A percentile compares a stretch with the other conserved stretches of the same genome.
Conservation (phyloP, 2,113 vertebrate species). For the Gymnarchus niloticus region DNA sequence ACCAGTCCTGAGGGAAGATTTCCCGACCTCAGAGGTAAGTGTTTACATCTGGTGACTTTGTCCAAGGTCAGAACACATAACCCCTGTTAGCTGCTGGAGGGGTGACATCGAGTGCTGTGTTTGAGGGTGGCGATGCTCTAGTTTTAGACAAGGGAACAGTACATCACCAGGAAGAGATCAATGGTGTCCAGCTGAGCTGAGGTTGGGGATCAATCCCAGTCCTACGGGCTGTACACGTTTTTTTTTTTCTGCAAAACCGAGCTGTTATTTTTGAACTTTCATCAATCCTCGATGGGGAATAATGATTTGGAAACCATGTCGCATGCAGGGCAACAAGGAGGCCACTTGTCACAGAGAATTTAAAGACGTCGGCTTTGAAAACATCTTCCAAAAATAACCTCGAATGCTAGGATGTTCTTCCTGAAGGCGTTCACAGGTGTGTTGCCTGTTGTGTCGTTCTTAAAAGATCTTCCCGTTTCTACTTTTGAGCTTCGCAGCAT, state of each 20-base stretch:
- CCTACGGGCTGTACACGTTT: slow-evolving; percentile 44
- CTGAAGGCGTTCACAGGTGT: background rate
- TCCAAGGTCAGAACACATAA: background rate
- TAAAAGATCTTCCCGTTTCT: background rate
- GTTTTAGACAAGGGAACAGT: slow-evolving; percentile 17
- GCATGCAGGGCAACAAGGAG: slow-evolving; percentile 30
- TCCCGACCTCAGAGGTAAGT: background rate
- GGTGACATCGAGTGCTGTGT: background rate
- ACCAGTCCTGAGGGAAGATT: background rate
- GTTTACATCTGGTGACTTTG: background rate
- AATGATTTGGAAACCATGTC: slow-evolving; percentile 50
- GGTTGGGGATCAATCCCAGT: slow-evolving; percentile 53
- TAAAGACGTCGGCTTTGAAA: background rate
- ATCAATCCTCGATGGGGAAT: slow-evolving; percentile 48
- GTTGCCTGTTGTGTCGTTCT: background rate
- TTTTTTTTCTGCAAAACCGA: slow-evolving; percentile 52
- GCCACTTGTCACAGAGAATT: background rate
- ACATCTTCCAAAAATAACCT: background rate
- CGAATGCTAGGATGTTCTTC: background rate
- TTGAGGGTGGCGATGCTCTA: background rate
- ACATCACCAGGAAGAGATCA: slow-evolving; percentile 49
- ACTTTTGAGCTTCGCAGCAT: background rate
- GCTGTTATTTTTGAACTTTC: slow-evolving; percentile 56
- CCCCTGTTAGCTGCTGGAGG: background rate
- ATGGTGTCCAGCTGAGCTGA: slow-evolving; percentile 58